Base-by-base conservation (phyloP, 2,113 vertebrate genomes). In the Nothobranchius furzeri region DNA sequence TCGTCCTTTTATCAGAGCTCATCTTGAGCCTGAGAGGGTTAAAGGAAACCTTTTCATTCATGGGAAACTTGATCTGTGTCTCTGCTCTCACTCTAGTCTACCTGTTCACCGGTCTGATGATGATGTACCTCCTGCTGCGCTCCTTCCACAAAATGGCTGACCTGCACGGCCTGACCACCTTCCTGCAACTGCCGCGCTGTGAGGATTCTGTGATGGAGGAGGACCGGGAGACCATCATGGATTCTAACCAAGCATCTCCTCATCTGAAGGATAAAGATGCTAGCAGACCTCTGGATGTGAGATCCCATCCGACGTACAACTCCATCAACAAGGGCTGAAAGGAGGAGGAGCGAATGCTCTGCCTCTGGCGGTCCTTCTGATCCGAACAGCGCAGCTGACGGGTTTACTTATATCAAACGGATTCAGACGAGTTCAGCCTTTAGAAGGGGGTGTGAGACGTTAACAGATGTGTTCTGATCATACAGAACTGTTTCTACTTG, bases 41-140 rank as follows among this genome's bases (percentile, higher is more conserved):
- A 30, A 30, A 30, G 30, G 30, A 30, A 30, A 30, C 4, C 30
- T 30, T 30, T 30, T 4, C 30, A 30, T 30, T 30, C 30, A 30
- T 3, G 4, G 2, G 3, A 30, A 4, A 30, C 30, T 3, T 30
- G 30, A 40, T 9, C 37, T 6, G 37, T 51, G 17, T 68, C 36
- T 53, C 36, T 73, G 7, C 24, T 35, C 54, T 20, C 14, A 37
- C 37, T 51, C 17, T 67, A 94, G 91, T 88, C 6, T 97, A 96
- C 89, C 92, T 97, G 59, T 95, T 96, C 50, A 52, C 94, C 73
- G 96, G 96, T 2, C 87, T 97, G 73, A 91, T 94, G 66, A 87
- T 91, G 83, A 95, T 97, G 95, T 93, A 94, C 77, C 91, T 96
- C 11, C 13, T 96, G 15, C 89, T 95, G 15, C 94, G 95, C 58